Evolutionary conservation across 2,797 vertebrate species (phyloP).

Genomic region (Alauda arvensis): DNA sequence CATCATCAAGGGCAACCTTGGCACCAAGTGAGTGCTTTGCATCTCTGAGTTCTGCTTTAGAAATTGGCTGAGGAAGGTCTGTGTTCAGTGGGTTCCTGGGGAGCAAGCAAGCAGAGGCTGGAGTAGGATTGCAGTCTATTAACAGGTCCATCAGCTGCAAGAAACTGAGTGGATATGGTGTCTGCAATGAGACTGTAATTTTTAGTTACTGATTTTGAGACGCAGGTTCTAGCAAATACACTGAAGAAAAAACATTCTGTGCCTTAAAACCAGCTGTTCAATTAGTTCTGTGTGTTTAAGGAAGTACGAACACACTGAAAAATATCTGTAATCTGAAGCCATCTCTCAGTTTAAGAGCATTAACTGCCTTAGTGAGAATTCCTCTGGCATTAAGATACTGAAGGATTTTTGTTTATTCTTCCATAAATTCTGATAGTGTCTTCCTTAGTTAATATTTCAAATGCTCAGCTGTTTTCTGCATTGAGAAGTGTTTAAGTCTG

Average conservation of each 20-base stretch:
- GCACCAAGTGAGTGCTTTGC: constrained; percentile 85
- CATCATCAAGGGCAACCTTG: constrained; percentile 92
- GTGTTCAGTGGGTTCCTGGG: not conserved
- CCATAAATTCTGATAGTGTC: not conserved
- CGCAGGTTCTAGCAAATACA: not conserved
- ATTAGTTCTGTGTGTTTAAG: not conserved
- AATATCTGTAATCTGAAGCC: not conserved
- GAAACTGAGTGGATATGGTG: not conserved
- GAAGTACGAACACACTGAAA: not conserved
- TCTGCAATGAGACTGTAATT: not conserved
- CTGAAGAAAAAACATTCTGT: not conserved
- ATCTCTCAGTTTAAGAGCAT: not conserved
- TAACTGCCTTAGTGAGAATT: not conserved
- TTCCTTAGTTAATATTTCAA: not conserved
- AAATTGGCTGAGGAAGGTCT: not conserved
- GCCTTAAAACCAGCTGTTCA: not conserved
- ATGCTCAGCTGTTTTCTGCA: not conserved
- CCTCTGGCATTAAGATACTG: not conserved
- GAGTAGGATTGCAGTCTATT: not conserved
- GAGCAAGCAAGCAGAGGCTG: not conserved
- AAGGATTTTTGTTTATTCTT: not conserved
- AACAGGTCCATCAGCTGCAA: not conserved
- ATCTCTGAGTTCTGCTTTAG: not conserved
- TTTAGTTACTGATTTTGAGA: not conserved
- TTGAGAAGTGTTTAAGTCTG: not conserved